A percentile compares a stretch with the other conserved stretches of the same genome.
phyloP scores from a whole-genome alignment of 2,888 invertebrate genomes.

The Drosophila phalerata region DNA sequence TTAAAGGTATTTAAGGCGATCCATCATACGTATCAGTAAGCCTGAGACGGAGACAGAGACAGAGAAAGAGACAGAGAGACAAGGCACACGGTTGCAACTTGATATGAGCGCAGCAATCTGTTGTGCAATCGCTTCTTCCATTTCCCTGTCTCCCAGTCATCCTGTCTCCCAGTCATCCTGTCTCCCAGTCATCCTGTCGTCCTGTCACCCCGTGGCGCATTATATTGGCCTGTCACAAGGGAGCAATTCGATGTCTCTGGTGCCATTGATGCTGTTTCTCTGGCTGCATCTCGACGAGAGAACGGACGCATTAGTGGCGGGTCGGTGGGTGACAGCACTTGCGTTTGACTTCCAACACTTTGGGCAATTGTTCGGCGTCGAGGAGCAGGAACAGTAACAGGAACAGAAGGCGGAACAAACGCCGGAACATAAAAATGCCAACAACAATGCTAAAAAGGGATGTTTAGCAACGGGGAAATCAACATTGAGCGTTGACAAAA shows the following conservation, averaged over 20 bases:
- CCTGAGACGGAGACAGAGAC: conserved; percentile 28
- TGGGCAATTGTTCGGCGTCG: conserved; percentile 77
- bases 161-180: background rate
- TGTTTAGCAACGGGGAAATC: conserved; percentile 48
- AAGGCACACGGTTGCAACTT: conserved; percentile 75
- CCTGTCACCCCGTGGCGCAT: conserved; percentile 83
- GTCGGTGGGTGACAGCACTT: conserved; percentile 67
- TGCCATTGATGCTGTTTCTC: conserved; percentile 38
- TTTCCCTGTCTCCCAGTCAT: conserved; percentile 1
- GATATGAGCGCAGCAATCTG: conserved; percentile 84
- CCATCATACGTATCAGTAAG: conserved; percentile 81
- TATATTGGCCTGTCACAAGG: conserved; percentile 86
- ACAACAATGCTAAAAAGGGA: conserved; percentile 66
- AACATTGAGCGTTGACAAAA: conserved; percentile 73
- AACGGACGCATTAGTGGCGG: conserved; percentile 80
- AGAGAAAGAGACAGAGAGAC: conserved; percentile 3
- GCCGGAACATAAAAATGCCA: conserved; percentile 84
- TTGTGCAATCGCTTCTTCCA: conserved; percentile 75
- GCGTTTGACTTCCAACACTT: conserved; percentile 84
- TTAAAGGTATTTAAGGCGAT: conserved; percentile 85
- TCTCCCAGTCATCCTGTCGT: conserved; percentile 20
- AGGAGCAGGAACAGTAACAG: conserved; percentile 55
- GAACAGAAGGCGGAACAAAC: conserved; percentile 85
- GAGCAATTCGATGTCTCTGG: conserved; percentile 84
- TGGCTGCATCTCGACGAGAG: conserved; percentile 41